Evolutionary conservation across 2,113 vertebrate species (phyloP).

Genomic region (Ifrita kowaldi): DNA sequence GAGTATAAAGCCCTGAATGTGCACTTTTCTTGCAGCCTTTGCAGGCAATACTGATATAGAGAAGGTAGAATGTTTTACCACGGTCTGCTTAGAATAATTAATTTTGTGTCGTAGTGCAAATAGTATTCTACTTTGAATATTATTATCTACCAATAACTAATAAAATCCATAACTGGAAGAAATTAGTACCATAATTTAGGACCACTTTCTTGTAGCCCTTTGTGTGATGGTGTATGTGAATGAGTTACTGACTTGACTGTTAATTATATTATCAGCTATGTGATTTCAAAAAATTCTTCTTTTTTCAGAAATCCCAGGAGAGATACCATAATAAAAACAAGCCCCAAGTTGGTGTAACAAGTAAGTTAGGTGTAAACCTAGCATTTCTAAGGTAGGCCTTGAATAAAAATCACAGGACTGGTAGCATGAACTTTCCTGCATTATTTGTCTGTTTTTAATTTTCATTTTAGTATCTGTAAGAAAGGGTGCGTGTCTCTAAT

Average conservation of each 20-base stretch:
- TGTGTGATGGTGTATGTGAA: background rate
- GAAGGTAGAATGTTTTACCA: background rate
- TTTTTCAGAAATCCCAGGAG: constrained; percentile 85
- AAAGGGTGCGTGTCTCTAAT: background rate
- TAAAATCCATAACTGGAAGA: background rate
- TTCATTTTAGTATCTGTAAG: background rate
- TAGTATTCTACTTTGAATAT: background rate
- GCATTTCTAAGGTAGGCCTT: background rate
- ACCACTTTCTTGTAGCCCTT: background rate
- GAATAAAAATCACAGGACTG: background rate
- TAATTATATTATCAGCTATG: background rate
- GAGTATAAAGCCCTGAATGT: background rate
- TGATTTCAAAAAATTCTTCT: background rate
- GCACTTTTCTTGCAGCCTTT: background rate
- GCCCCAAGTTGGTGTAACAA: constrained; percentile 79
- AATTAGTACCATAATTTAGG: background rate
- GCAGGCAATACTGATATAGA: background rate
- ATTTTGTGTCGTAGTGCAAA: background rate
- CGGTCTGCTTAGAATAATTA: background rate
- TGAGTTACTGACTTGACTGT: background rate
- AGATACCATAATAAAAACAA: constrained; percentile 81
- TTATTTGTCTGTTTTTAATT: background rate
- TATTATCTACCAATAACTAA: background rate
- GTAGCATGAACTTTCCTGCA: background rate
- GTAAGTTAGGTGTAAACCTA: constrained; percentile 76